A percentile compares a stretch with the other conserved stretches of the same genome.
Evolutionary conservation across 2,888 invertebrate species (phyloP).

Genomic region (Oxycera nigricornis): DNA sequence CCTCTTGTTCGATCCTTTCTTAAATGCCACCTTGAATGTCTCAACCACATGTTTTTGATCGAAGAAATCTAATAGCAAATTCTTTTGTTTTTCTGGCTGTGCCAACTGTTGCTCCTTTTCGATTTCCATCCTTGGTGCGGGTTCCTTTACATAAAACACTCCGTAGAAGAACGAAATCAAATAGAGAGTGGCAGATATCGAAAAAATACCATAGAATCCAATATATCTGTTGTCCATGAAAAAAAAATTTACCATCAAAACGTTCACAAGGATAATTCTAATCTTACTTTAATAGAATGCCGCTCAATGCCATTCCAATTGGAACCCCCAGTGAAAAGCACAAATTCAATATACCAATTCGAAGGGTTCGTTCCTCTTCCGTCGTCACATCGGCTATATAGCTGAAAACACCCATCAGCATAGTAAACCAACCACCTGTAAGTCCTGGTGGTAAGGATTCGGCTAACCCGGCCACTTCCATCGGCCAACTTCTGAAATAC

Average conservation of each 20-base stretch:
- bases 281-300: slow-evolving; percentile 70
- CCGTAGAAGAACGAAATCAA: slow-evolving; percentile 78
- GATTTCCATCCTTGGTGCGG: slow-evolving; percentile 54
- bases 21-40: slow-evolving; percentile 81
- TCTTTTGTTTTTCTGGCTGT: slow-evolving; percentile 51
- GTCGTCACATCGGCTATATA: slow-evolving; percentile 88
- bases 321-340: slow-evolving; percentile 89
- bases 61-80: slow-evolving; percentile 70
- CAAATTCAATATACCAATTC: slow-evolving; percentile 88
- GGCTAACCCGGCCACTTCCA: slow-evolving; percentile 80
- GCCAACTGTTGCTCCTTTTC: slow-evolving; percentile 43
- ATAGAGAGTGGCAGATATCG: slow-evolving; percentile 77
- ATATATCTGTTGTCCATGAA: slow-evolving; percentile 64
- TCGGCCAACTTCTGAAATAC: slow-evolving; percentile 79
- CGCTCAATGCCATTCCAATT: slow-evolving; percentile 87
- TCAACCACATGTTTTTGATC: slow-evolving; percentile 78
- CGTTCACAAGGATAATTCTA: background rate
- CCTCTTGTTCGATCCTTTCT: slow-evolving; percentile 76
- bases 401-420: slow-evolving; percentile 90
- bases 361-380: slow-evolving; percentile 79
- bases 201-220: slow-evolving; percentile 83
- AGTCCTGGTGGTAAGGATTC: slow-evolving; percentile 83
- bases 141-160: slow-evolving; percentile 74
- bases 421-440: slow-evolving; percentile 85
- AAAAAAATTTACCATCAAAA: slow-evolving; percentile 13